These are phyloP conservation scores for Eupithecia pulchellata DNA, from an alignment of 2,888 invertebrate genomes.

Conservation along the genomic window DNA sequence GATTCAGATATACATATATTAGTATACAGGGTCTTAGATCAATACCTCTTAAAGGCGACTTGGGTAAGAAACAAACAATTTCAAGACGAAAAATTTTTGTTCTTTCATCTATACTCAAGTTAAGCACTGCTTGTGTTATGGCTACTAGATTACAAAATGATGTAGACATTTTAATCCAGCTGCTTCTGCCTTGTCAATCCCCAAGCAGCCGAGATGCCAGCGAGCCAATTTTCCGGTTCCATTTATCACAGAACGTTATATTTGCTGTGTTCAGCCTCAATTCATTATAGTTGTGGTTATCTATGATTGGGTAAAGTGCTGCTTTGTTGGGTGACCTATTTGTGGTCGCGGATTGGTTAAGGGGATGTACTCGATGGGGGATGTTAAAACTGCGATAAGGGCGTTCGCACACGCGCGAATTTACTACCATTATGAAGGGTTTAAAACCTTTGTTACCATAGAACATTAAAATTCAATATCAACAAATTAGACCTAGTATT, in stretches of 20 bases:
- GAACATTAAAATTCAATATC: no score
- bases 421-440: no score
- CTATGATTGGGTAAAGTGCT: conserved; percentile 28
- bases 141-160: not conserved
- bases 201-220: conserved; percentile 56
- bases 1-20: no score
- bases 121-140: no score
- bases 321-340: conserved; percentile 23
- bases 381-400: not conserved
- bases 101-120: no score
- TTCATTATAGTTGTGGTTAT: conserved; percentile 39
- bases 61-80: no score
- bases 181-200: conserved; percentile 32
- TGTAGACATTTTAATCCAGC: conserved; percentile 16
- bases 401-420: not conserved
- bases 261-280: conserved; percentile 55
- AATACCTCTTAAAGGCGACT: no score
- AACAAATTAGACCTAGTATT: no score
- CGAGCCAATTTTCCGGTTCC: conserved; percentile 65
- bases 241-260: conserved; percentile 69
- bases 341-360: conserved; percentile 7
- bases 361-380: not conserved
- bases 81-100: no score
- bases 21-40: no score
- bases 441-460: no score